phyloP scores from a whole-genome alignment of 1,140 invertebrate genomes.

The Pomacea maculata region DNA sequence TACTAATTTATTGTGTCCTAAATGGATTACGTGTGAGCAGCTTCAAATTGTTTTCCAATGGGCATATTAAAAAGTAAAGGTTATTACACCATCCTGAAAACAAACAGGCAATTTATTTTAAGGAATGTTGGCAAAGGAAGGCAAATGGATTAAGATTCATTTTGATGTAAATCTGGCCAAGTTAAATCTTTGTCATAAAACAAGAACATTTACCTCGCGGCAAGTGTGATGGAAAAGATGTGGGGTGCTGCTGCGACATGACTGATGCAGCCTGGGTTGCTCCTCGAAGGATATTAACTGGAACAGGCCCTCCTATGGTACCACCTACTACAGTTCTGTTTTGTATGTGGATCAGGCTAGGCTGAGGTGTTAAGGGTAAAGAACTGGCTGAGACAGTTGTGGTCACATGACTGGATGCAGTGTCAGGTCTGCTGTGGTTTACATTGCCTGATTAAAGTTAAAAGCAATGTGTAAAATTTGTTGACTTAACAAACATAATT shows the following conservation, averaged over 20 bases:
- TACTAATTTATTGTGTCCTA: too few species aligned
- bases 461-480: too few species aligned
- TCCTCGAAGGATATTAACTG: not conserved
- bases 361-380: not conserved
- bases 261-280: not conserved
- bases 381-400: constrained; percentile 3
- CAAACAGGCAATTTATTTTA: too few species aligned
- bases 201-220: constrained; percentile 21
- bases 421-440: not conserved
- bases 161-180: not conserved
- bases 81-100: too few species aligned
- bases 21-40: too few species aligned
- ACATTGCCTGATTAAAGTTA: not conserved
- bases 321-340: constrained; percentile 1
- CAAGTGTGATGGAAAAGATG: constrained; percentile 24
- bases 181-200: not conserved
- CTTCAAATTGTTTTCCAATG: too few species aligned
- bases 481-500: too few species aligned
- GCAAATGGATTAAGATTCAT: not conserved
- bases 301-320: too few species aligned
- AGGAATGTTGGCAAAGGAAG: too few species aligned
- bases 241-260: constrained; percentile 20
- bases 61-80: too few species aligned
- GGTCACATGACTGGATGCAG: constrained; percentile 2
- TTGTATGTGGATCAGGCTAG: not conserved